Evolutionary conservation across 2,113 vertebrate genomes (phyloP).

Genomic region (Eclectus roratus): DNA sequence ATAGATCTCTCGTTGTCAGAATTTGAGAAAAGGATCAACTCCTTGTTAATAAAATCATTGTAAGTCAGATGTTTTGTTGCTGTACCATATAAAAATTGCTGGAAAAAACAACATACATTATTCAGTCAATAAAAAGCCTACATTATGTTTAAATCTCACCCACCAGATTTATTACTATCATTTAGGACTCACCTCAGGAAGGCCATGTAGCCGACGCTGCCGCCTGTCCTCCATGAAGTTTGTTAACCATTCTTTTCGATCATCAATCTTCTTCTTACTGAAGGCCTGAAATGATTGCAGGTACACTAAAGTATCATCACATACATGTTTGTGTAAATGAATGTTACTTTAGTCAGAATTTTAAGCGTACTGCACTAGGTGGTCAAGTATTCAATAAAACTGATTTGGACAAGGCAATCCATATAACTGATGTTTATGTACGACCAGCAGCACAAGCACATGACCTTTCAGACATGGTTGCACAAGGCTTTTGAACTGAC

Average conservation of each 20-base stretch:
- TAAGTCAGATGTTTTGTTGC: slow-evolving; percentile 93
- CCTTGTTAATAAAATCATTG: slow-evolving; percentile 99
- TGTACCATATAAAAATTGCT: slow-evolving; percentile 97
- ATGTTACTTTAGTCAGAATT: slow-evolving; percentile 7
- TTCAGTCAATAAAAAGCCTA: slow-evolving; percentile 21
- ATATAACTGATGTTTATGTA: background rate
- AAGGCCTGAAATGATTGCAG: slow-evolving; percentile 85
- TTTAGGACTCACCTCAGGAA: slow-evolving; percentile 87
- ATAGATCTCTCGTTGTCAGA: slow-evolving; percentile 98
- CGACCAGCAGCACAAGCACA: background rate
- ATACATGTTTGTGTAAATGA: background rate
- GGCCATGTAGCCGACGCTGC: slow-evolving; percentile 92
- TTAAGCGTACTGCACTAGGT: background rate
- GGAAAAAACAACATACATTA: slow-evolving; percentile 55
- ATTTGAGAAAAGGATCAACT: slow-evolving; percentile 98
- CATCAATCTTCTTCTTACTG: slow-evolving; percentile 98
- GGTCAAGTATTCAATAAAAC: background rate
- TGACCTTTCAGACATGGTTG: background rate
- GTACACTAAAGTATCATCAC: background rate
- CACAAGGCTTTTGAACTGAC: background rate
- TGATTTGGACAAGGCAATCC: background rate
- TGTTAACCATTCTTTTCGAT: slow-evolving; percentile 98
- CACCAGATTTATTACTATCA: background rate
- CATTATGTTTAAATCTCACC: background rate
- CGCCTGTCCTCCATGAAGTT: slow-evolving; percentile 98